Evolutionary conservation across 92 coral and sea anemone genomes (phyloP).

Genomic region (Paramuricea clavata): DNA sequence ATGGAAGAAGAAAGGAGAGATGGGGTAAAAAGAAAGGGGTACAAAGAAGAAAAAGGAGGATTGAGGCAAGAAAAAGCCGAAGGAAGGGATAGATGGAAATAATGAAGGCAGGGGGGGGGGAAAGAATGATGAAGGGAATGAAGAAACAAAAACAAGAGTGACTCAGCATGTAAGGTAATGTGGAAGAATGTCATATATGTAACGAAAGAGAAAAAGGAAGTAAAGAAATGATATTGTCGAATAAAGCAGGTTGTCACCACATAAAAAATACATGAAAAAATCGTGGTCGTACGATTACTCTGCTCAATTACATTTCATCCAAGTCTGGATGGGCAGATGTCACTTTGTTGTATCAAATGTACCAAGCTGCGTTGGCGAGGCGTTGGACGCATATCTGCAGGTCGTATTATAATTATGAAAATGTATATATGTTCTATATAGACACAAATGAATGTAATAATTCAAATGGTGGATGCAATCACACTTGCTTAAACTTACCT

Average conservation of each 20-base stretch:
- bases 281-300: no score
- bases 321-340: no score
- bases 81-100: not conserved
- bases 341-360: not conserved
- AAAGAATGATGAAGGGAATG: not conserved
- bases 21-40: not conserved
- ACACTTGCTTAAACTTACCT: conserved; percentile 26
- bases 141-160: not conserved
- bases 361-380: no score
- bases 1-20: not conserved
- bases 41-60: not conserved
- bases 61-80: not conserved
- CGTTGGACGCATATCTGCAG: not conserved
- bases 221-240: no score
- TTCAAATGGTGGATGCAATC: conserved; percentile 38
- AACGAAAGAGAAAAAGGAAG: not conserved
- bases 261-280: no score
- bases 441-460: conserved; percentile 28
- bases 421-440: not conserved
- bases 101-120: not conserved
- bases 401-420: not conserved
- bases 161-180: not conserved
- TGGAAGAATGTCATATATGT: not conserved
- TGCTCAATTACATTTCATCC: no score
- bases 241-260: no score